A percentile compares a stretch with the other conserved stretches of the same genome.
Conservation (phyloP, 1,140 invertebrate species). For the Sycophaga agraensis region DNA sequence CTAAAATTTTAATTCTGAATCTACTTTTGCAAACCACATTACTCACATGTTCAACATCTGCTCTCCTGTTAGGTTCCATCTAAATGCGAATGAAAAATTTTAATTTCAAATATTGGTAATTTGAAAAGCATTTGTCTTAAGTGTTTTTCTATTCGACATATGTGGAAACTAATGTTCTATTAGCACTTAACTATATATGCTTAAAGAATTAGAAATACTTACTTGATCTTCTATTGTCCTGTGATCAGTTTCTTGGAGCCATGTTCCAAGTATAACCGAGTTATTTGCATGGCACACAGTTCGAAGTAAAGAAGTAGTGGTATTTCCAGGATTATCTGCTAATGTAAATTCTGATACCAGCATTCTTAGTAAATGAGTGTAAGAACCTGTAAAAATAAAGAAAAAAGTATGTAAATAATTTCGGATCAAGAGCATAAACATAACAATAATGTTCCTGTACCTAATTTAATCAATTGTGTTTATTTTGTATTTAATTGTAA, state of each 20-base stretch:
- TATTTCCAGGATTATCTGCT: slow-evolving; percentile 92
- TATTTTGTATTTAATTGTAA: too few species aligned
- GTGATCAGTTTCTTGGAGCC: slow-evolving; percentile 94
- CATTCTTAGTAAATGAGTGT: slow-evolving; percentile 84
- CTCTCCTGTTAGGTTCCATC: slow-evolving; percentile 76
- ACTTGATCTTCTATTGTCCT: slow-evolving; percentile 97
- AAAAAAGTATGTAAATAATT: too few species aligned
- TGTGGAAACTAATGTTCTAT: too few species aligned
- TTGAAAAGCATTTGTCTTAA: too few species aligned
- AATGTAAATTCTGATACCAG: slow-evolving; percentile 97
- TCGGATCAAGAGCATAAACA: too few species aligned
- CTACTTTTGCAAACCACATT: slow-evolving; percentile 26
- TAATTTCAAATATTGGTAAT: slow-evolving; percentile 36
- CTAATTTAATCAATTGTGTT: too few species aligned
- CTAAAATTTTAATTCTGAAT: slow-evolving; percentile 24
- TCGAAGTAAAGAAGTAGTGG: slow-evolving; percentile 85
- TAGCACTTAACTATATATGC: too few species aligned
- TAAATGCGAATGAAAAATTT: slow-evolving; percentile 53
- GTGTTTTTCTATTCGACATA: too few species aligned
- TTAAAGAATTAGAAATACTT: slow-evolving; percentile 31
- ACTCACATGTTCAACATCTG: slow-evolving; percentile 62
- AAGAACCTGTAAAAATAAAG: slow-evolving; percentile 65
- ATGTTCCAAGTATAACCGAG: slow-evolving; percentile 81
- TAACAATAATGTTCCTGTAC: too few species aligned
- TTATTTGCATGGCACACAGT: slow-evolving; percentile 89